Evolutionary conservation across 2,888 invertebrate species (phyloP).

Genomic region (Didymodactylos carnosus): DNA sequence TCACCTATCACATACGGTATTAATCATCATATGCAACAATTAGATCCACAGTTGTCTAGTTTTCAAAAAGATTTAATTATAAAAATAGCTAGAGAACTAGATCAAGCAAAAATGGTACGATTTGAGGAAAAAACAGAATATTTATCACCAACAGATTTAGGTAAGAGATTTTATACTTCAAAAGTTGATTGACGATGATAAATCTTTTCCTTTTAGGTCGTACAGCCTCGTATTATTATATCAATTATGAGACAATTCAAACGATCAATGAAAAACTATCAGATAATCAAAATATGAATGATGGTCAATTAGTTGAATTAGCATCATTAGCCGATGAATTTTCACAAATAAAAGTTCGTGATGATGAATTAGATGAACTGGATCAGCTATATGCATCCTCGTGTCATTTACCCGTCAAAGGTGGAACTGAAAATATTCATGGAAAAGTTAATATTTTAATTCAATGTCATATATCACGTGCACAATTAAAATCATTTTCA

Average conservation of each 20-base stretch:
- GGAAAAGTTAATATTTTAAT: constrained; percentile 68
- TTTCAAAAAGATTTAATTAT: constrained; percentile 58
- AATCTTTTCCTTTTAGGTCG: constrained; percentile 44
- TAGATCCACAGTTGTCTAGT: constrained; percentile 57
- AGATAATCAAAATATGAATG: constrained; percentile 7
- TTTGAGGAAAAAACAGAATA: constrained; percentile 59
- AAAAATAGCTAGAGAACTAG: constrained; percentile 59
- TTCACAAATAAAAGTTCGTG: constrained; percentile 45
- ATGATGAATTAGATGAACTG: constrained; percentile 78
- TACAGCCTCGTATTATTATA: constrained; percentile 53
- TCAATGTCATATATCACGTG: constrained; percentile 58
- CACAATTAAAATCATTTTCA: constrained; percentile 59
- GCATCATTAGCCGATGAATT: constrained; percentile 9
- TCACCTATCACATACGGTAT: constrained; percentile 65
- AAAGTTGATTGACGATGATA: constrained; percentile 63
- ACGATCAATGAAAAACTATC: neutral
- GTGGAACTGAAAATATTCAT: constrained; percentile 66
- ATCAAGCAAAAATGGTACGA: constrained; percentile 78
- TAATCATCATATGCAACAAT: constrained; percentile 42
- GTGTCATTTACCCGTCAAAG: constrained; percentile 56
- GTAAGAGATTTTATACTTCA: constrained; percentile 92
- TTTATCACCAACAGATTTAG: constrained; percentile 48
- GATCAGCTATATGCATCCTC: constrained; percentile 49
- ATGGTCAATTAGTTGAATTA: constrained; percentile 5
- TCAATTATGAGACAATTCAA: constrained; percentile 37